Evolutionary conservation across 2,888 invertebrate genomes (phyloP), one percentile per base, ranked within the genome.

Genomic region (Trissolcus brochymenae): DNA sequence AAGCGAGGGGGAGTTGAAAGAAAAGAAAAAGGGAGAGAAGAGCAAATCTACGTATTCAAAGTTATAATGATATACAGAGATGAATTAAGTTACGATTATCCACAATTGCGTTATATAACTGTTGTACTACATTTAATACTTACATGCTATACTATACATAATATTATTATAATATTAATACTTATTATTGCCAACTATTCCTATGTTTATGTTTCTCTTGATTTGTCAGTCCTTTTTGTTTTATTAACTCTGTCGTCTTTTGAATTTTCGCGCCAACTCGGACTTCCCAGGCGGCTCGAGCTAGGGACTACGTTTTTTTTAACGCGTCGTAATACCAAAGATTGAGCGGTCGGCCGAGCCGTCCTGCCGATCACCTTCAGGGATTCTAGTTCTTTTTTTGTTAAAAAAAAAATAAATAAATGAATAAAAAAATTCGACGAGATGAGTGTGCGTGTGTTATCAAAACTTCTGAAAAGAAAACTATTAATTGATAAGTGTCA

Each of bases 381-480:
- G 35, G 35, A 35, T 35, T 35, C 35, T 35, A 35, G 11, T 35
- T 35, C 35, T 35, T 35, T 25, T n/a, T 25, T 35, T 35, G 35
- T 35, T 35, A 35, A 35, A 35, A 35, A 35, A 35, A 9, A 35
- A 35, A 35, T 35, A 6, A 35, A 35, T 35, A 35, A 35, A 35
- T 35, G 35, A 35, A 35, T 25, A 35, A 35, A 35, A 87, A 87
- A 82, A 86, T 75, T 87, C 87, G 81, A 87, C 88, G 88, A 87
- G 87, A 87, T 87, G 86, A 87, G 87, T 86, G 87, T 86, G 87
- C 84, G 86, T 86, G 87, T 86, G 87, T 86, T 85, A 82, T 86
- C 35, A 35, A 7, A 35, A 11, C 9, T 35, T 35, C 35, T 35
- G 7, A 6, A 35, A 35, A 35, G 35, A 35, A 11, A 35, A 35